Percentiles rank a stretch among this genome's conserved stretches.
Conservation (phyloP, 2,113 vertebrate species). For the Irena cyanogastra region DNA sequence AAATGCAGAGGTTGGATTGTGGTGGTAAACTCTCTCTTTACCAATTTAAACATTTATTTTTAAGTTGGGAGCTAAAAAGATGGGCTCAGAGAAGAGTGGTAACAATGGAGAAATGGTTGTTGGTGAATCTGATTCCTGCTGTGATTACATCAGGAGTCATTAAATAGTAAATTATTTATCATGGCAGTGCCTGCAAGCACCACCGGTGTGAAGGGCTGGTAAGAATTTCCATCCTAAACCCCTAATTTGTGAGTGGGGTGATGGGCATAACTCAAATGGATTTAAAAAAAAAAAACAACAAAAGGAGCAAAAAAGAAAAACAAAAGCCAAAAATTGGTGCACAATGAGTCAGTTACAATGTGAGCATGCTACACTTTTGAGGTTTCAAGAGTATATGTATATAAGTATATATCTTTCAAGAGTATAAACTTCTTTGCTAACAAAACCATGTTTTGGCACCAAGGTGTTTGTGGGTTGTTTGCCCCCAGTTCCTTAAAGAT, state of each 20-base stretch:
- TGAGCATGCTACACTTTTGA: not conserved
- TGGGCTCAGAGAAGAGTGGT: not conserved
- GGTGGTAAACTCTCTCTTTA: constrained; percentile 31
- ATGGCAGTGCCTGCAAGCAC: not conserved
- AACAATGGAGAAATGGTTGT: not conserved
- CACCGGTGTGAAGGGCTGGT: not conserved
- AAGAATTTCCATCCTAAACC: constrained; percentile 22
- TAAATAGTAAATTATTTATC: constrained; percentile 15
- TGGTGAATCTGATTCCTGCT: not conserved
- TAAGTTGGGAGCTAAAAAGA: not conserved
- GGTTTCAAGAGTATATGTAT: not conserved
- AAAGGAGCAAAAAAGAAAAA: not conserved
- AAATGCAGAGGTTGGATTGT: constrained; percentile 11
- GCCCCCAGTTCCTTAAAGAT: not conserved
- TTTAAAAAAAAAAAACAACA: not conserved
- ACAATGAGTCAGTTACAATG: not conserved
- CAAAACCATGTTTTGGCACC: not conserved
- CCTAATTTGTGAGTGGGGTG: not conserved
- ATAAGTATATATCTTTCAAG: too few species aligned
- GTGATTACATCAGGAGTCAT: not conserved
- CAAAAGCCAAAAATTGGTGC: not conserved
- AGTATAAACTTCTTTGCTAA: not conserved
- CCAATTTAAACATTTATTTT: not conserved
- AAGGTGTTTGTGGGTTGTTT: not conserved
- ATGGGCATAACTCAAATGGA: not conserved